Evolutionary conservation across 2,797 vertebrate species (phyloP), one percentile per base, ranked within the genome.

Genomic region (Clangula hyemalis): DNA sequence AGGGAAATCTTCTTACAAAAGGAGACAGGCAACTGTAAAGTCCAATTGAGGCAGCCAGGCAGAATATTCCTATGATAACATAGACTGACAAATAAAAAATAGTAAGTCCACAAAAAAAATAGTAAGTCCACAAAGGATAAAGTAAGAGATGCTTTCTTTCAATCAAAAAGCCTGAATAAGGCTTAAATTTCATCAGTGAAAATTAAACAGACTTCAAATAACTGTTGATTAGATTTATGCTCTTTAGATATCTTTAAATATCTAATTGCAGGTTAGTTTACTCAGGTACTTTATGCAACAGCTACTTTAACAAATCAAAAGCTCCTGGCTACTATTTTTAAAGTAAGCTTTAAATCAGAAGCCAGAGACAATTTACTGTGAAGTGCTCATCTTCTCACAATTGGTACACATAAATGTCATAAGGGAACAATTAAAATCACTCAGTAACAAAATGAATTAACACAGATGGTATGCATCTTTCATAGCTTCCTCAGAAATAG

Each of bases 21-120:
- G 99, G 99, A 89, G 98, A 98, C 72, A 99, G 98, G 51, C 99
- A 99, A 97, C 99, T 99, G 97, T 99, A 99, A 58, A 99, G 98
- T 38, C 99, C 99, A 4, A 99, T 98, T 7, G 99, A 99, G 10
- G 99, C 99, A 27, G 99, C 98, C 98, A 99, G 80, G 83, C 99
- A 99, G 98, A 99, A 99, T 96, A 99, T 98, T n/a, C 96, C 98
- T 16, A 99, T 99, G 94, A 99, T 98, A 96, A 98, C 98, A 14
- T 99, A 99, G 73, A 99, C 99, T 99, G 90, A 22, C 22, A 79
- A 56, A 90, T 78, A 61, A 66, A 57, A 57, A 61, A 43, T 4
- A 79, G 8, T 87, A 66, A 96, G 90, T 66, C 20, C 56, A 65
- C 58, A 47, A 8, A 69, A 66, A 57, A 57, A 61, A 43, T 4